Evolutionary conservation across 1,140 invertebrate genomes (phyloP), one percentile per base, ranked within the genome.

Genomic region (Zaprionus capensis): DNA sequence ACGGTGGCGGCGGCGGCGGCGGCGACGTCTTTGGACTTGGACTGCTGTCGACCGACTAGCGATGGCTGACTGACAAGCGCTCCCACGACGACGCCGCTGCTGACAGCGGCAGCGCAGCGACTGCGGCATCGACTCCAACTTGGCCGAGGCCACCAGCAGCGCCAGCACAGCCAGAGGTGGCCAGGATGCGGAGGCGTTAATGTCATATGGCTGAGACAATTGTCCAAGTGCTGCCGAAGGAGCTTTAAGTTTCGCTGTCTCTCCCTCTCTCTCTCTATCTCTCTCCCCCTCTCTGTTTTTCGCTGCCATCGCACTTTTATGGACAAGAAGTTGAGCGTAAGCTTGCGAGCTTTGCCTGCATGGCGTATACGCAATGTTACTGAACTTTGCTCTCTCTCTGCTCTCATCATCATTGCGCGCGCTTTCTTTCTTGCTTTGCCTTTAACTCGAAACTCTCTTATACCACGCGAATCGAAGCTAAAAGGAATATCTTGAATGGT

Each of bases 21-120:
- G 75, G 73, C 81, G 62, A 82, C 81, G 82, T 84, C 81, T 83
- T 84, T 76, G 70, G 78, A 81, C 82, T 85, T 85, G 81, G 74
- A 85, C 81, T 81, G 81, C 80, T 84, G 81, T 71, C 78, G 82
- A 84, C 73, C 82, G 82, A 83, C 81, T 83, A 64, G 58, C 75
- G 65, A 55, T 36, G 44, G 28, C 28, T 51, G 41, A 64, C 56
- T 57, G 51, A 15, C 44, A 46, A 57, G 31, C 17, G n/a, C 36
- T 62, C 46, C 78, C 58, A 34, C n/a, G 46, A 11, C 65, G 17
- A 12, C 38, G 55, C 14, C 38, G 28, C 15, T 11, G 28, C 15
- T 11, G 28, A 51, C 59, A 38, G 34, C 4, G 15, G 38, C 22
- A 26, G 24, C 22, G 24, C 14, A 34, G 34, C 6, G 38, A 20